Evolutionary conservation across 2,888 invertebrate genomes (phyloP), one percentile per base, ranked within the genome.

Genomic region (Amiota communis): DNA sequence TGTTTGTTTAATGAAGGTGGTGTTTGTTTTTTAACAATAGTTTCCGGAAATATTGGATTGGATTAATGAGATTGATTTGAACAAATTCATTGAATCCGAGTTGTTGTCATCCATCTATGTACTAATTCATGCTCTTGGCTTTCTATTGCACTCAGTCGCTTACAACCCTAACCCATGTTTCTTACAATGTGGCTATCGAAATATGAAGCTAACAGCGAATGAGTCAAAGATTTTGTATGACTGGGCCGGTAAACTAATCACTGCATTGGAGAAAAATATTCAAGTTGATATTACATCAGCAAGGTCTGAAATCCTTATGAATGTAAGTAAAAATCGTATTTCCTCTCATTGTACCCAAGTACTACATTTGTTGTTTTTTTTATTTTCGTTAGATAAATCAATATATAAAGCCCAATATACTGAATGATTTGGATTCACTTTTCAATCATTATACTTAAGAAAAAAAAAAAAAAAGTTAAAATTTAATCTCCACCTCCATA

Each of bases 401-500:
- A 8, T 68, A 13, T 10, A 49, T 68, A 10, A 53, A 53, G 67
- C 8, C 48, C 12, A 23, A 20, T n/a, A 51, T 53, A 23, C 2
- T 53, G 6, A 68, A 53, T 17, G 8, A 11, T 9, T 53, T 68
- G 13, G 67, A 53, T 20, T 3, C 20, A 8, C n/a, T n/a, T n/a
- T n/a, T n/a, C n/a, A n/a, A n/a, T n/a, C n/a, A n/a, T n/a, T n/a
- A n/a, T 11, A 10, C 49, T 65, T 75, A 61, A 48, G 9, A 15
- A 20, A 61, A 8, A 59, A 61, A 11, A 12, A 12, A n/a, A 53
- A 15, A 0, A 36, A 36, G 36, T 0, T 36, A 36, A 61, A 63
- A 53, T 64, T 63, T 68, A 70, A 77, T 91, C 77, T 90, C 90
- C 82, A 75, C 92, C 92, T 1, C 92, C 94, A 89, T 97, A 98